Evolutionary conservation across 2,888 invertebrate genomes (phyloP).

Genomic region (Philereme transversata): DNA sequence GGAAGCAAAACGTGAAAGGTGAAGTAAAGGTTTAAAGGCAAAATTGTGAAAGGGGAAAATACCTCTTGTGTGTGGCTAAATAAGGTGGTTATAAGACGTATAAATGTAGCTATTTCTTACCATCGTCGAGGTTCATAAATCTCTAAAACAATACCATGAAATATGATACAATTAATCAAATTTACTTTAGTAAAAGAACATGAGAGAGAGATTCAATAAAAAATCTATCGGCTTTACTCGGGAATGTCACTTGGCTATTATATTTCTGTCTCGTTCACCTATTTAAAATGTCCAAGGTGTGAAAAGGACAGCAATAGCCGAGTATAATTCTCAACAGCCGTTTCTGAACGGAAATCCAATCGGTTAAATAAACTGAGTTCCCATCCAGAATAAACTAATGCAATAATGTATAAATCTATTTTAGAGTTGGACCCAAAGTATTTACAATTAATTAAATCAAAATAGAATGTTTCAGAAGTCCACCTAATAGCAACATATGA

Average conservation of each 20-base stretch:
- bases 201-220: neutral
- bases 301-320: slow-evolving; percentile 11
- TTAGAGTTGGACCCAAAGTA: slow-evolving; percentile 25
- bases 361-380: slow-evolving; percentile 17
- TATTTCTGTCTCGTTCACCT: slow-evolving; percentile 4
- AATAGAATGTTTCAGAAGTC: slow-evolving; percentile 9
- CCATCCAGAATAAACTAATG: slow-evolving; percentile 23
- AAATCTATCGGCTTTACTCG: neutral
- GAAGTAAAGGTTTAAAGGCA: neutral
- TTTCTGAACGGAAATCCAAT: slow-evolving; percentile 26
- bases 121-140: slow-evolving; percentile 23
- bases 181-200: neutral
- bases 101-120: slow-evolving; percentile 7
- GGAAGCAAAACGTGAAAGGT: neutral
- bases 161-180: neutral
- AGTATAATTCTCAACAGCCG: neutral
- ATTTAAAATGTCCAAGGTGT: neutral
- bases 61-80: neutral
- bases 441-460: slow-evolving; percentile 13
- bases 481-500: neutral
- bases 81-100: too few relatives aligned
- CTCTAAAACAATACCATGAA: slow-evolving; percentile 9
- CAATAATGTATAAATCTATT: slow-evolving; percentile 12
- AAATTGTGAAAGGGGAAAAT: neutral
- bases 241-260: neutral